phyloP scores from a whole-genome alignment of 2,113 vertebrate species.

The Cyprinus carpio region DNA sequence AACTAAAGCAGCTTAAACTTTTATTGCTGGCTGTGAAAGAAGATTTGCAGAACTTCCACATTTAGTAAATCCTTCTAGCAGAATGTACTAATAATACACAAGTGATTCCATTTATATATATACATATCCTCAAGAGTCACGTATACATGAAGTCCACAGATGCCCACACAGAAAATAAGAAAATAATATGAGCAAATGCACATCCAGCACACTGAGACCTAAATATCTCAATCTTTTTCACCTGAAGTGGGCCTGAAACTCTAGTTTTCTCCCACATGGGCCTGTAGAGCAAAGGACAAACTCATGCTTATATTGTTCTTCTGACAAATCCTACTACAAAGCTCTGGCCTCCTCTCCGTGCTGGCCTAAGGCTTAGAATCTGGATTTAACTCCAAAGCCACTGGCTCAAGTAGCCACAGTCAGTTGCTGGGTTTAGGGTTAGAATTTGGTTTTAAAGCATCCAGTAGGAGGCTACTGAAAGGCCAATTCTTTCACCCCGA shows the following conservation, averaged over 20 bases:
- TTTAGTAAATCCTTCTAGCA: background rate
- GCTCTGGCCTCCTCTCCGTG: slow-evolving; percentile 2
- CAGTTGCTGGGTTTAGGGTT: too few relatives aligned
- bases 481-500: background rate
- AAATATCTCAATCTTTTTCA: slow-evolving; percentile 37
- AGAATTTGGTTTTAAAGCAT: too few relatives aligned
- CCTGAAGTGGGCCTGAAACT: slow-evolving; percentile 1
- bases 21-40: background rate
- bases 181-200: background rate
- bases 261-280: slow-evolving; percentile 3
- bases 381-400: slow-evolving; percentile 32
- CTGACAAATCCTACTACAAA: slow-evolving; percentile 41
- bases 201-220: background rate
- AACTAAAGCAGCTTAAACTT: background rate
- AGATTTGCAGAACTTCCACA: background rate
- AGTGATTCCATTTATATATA: background rate
- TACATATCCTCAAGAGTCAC: background rate
- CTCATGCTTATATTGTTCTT: slow-evolving; percentile 41
- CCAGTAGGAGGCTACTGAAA: slow-evolving; percentile 1
- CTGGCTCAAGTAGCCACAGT: background rate
- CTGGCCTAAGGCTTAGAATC: slow-evolving; percentile 23
- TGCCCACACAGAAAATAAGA: slow-evolving; percentile 9
- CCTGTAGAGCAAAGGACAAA: slow-evolving; percentile 18
- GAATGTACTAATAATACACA: background rate
- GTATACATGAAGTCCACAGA: background rate